Percentiles rank a stretch among this genome's conserved stretches.
Evolutionary conservation across 1,140 invertebrate species (phyloP).

Genomic region (Pogonomyrmex californicus): DNA sequence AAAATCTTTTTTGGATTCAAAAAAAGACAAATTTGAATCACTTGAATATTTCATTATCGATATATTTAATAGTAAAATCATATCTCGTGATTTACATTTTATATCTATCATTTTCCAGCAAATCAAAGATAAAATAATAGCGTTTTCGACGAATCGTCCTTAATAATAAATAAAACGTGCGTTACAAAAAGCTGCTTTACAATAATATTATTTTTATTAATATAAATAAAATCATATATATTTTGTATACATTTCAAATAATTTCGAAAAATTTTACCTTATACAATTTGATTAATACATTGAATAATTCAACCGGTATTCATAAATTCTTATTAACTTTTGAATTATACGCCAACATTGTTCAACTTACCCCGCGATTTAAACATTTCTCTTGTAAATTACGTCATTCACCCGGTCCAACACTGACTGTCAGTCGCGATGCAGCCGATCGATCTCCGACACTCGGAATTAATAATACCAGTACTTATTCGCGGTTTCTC

Average conservation of each 20-base stretch:
- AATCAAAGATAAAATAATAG: neutral
- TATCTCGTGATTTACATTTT: slow-evolving; percentile 9
- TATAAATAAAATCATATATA: neutral
- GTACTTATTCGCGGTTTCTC: slow-evolving; percentile 47
- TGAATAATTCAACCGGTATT: neutral
- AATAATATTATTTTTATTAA: neutral
- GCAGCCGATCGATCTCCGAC: slow-evolving; percentile 41
- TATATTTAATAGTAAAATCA: neutral
- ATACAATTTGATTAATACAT: neutral
- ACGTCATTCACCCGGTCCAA: neutral
- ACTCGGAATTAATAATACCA: slow-evolving; percentile 55
- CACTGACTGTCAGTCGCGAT: neutral
- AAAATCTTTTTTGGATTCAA: neutral
- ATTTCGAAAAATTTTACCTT: slow-evolving; percentile 5
- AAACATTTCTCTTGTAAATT: slow-evolving; percentile 9
- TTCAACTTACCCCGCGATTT: neutral
- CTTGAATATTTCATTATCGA: neutral
- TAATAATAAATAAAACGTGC: slow-evolving; percentile 24
- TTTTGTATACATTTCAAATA: neutral
- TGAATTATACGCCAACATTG: neutral
- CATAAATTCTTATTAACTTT: neutral
- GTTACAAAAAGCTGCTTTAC: neutral
- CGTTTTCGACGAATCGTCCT: neutral
- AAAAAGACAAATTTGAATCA: neutral
- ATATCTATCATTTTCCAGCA: neutral